Conservation (phyloP, 1,140 invertebrate genomes). For the Brachionus koreanus region DNA sequence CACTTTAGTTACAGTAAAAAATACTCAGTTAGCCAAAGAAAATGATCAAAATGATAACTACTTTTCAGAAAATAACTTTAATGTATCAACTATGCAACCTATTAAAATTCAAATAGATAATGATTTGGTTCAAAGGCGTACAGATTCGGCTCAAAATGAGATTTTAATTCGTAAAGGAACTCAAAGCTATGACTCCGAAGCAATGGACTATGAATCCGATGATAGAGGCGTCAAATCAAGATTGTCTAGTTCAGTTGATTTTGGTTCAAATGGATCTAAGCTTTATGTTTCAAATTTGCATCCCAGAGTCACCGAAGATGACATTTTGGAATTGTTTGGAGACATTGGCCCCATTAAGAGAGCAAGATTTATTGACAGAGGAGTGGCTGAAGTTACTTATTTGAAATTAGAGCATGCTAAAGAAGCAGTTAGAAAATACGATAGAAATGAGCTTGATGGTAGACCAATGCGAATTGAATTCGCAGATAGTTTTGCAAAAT, state of each 20-base stretch:
- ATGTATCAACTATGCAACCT: background rate
- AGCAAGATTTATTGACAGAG: conserved; percentile 75
- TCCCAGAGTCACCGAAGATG: conserved; percentile 75
- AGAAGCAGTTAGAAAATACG: conserved; percentile 81
- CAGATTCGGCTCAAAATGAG: background rate
- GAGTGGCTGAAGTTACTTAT: conserved; percentile 83
- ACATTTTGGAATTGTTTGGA: conserved; percentile 86
- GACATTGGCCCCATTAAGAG: conserved; percentile 79
- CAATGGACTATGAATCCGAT: conserved; percentile 1
- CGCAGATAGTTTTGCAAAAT: background rate
- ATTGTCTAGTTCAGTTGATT: background rate
- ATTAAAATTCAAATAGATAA: conserved; percentile 27
- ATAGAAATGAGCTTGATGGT: conserved; percentile 81
- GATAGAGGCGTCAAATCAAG: background rate
- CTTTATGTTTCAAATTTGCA: conserved; percentile 75
- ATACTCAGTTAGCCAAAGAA: background rate
- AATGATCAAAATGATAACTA: background rate
- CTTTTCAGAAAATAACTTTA: background rate
- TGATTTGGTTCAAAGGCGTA: background rate
- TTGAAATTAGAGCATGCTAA: conserved; percentile 76
- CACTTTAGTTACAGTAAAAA: conserved; percentile 21
- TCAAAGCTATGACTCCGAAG: background rate
- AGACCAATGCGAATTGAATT: conserved; percentile 45
- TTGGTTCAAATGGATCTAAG: conserved; percentile 49
- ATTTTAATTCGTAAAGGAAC: background rate